These are phyloP conservation scores for Drosophila sordidapex DNA, from an alignment of 2,888 invertebrate species.

Conservation along the genomic window DNA sequence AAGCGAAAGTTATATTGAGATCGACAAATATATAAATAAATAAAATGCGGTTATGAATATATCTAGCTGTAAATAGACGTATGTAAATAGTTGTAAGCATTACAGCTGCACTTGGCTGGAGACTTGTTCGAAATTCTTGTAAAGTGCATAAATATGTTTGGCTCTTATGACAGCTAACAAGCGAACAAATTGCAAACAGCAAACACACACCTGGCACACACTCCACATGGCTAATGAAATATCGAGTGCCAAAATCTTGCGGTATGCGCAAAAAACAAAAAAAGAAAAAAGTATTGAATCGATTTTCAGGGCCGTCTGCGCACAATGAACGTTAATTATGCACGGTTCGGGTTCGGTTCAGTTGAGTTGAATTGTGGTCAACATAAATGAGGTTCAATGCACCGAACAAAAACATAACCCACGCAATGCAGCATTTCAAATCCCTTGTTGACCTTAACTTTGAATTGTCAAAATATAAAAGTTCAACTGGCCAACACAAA, in stretches of 20 bases:
- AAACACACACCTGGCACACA: slow-evolving; percentile 17
- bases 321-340: slow-evolving; percentile 78
- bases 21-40: neutral
- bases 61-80: neutral
- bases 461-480: slow-evolving; percentile 77
- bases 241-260: slow-evolving; percentile 61
- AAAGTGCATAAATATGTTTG: slow-evolving; percentile 77
- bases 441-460: slow-evolving; percentile 80
- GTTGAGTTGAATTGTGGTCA: slow-evolving; percentile 28
- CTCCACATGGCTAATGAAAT: slow-evolving; percentile 60
- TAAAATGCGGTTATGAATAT: slow-evolving; percentile 4
- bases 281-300: slow-evolving; percentile 36
- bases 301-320: slow-evolving; percentile 62
- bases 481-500: slow-evolving; percentile 45
- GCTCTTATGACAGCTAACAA: slow-evolving; percentile 70
- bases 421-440: slow-evolving; percentile 75
- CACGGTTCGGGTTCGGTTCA: slow-evolving; percentile 32
- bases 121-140: slow-evolving; percentile 63
- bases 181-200: slow-evolving; percentile 53
- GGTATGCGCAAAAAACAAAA: slow-evolving; percentile 42
- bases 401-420: slow-evolving; percentile 47
- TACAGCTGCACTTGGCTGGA: slow-evolving; percentile 32
- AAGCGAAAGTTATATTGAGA: slow-evolving; percentile 68
- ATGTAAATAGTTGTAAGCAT: slow-evolving; percentile 8
- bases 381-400: slow-evolving; percentile 62